A percentile compares a stretch with the other conserved stretches of the same genome.
Conservation (phyloP, 2,888 invertebrate genomes). For the Mystacides longicornis region DNA sequence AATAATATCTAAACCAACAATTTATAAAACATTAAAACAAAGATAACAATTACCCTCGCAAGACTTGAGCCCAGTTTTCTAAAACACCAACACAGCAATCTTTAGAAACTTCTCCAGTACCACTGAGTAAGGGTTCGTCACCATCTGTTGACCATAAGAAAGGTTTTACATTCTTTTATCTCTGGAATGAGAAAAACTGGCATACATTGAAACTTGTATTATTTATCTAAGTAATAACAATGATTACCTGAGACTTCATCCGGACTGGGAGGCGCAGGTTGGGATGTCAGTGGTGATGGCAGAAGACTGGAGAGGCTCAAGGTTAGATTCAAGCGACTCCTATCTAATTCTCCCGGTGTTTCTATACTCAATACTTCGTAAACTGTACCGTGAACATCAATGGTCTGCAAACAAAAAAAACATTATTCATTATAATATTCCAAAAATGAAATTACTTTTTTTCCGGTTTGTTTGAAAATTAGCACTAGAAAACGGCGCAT, state of each 20-base stretch:
- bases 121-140: constrained; percentile 93
- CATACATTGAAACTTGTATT: background rate
- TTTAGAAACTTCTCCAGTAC: constrained; percentile 94
- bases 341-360: constrained; percentile 70
- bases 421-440: background rate
- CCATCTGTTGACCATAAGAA: constrained; percentile 57
- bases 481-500: too few relatives aligned
- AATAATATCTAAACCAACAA: background rate
- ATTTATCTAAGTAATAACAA: background rate
- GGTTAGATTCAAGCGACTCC: constrained; percentile 64
- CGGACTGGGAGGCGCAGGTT: constrained; percentile 68
- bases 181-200: background rate
- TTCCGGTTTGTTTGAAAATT: too few relatives aligned
- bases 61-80: constrained; percentile 86
- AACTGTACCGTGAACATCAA: constrained; percentile 53
- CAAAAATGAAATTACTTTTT: too few relatives aligned
- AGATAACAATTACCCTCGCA: constrained; percentile 46
- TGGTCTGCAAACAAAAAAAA: constrained; percentile 41
- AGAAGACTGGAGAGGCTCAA: constrained; percentile 65
- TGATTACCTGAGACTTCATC: constrained; percentile 61
- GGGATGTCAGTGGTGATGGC: constrained; percentile 63
- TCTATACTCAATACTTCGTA: constrained; percentile 73
- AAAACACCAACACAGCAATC: constrained; percentile 91
- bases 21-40: background rate
- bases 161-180: too few relatives aligned